These are phyloP conservation scores for Lamellibrachia luymesi DNA, from an alignment of 1,140 invertebrate species.

Conservation along the genomic window DNA sequence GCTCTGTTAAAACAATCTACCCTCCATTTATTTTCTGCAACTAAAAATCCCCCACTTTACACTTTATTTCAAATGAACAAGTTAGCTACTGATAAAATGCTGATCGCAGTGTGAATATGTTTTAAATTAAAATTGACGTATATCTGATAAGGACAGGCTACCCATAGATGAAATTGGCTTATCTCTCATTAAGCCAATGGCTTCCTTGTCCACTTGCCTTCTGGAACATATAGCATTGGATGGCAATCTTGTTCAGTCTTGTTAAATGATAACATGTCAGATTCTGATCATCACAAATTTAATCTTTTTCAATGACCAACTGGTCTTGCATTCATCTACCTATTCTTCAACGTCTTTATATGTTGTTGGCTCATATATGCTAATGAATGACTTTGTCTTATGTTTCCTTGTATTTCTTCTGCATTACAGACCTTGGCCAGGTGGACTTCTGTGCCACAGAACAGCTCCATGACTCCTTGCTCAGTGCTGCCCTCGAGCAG, in stretches of 20 bases:
- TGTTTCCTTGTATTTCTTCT: conserved; percentile 2
- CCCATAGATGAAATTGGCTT: too few relatives aligned
- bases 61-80: background rate
- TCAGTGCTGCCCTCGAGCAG: conserved; percentile 46
- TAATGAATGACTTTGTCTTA: background rate
- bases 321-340: background rate
- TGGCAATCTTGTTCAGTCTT: too few relatives aligned
- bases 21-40: background rate
- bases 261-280: background rate
- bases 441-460: conserved; percentile 26
- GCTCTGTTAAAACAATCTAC: background rate
- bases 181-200: too few relatives aligned
- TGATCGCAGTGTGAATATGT: too few relatives aligned
- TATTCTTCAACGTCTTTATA: background rate
- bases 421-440: conserved; percentile 25
- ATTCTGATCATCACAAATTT: background rate
- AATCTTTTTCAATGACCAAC: background rate
- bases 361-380: background rate
- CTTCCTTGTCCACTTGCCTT: too few relatives aligned
- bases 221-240: too few relatives aligned
- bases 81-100: too few relatives aligned
- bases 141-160: too few relatives aligned
- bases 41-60: background rate
- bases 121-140: too few relatives aligned
- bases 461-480: conserved; percentile 35